Evolutionary conservation across 2,797 vertebrate genomes (phyloP), one percentile per base, ranked within the genome.

Genomic region (Danio aesculapii): DNA sequence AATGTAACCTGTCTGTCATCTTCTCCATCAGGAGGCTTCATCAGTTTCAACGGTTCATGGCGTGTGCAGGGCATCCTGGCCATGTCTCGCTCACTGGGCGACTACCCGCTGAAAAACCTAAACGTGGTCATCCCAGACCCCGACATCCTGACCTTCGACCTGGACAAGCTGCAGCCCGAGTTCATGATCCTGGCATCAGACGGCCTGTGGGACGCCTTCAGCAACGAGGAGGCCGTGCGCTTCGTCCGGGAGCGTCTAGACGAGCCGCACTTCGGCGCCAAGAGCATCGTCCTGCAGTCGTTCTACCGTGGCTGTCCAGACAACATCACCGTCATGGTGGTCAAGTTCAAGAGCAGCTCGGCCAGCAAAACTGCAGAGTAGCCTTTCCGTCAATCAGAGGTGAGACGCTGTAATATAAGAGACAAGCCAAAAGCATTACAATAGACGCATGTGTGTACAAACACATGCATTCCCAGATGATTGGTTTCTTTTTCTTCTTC

Each of bases 1-100:
- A 71, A 44, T 57, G 30, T 57, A 57, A 71, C 39, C 12, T 30
- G 1, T 14, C 8, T 62, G 16, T 62, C 46, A 47, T 63, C 17
- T 41, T 49, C 6, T 43, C 64, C 82, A 83, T 53, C 88, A 99
- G 98, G 98, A 83, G 98, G 98, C 0, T 99, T 99, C 91, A 99
- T 99, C 92, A 99, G 98, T 91, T 99, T 99, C 83, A 99, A 99
- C 0, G 98, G 98, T 75, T 99, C 98, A 6, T 99, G 98, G 98
- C 95, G 98, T 0, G 98, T 99, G 6, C 98, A 99, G 92, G 98
- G 98, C 44, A 99, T 99, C 92, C 94, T 99, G 84, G 98, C 98
- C 41, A 99, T 99, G 98, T 99, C 98, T 6, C 97, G 98, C 74
- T 99, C 98, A 0, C 90, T 99, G n/a, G 98, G 98, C 4, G 98